Percentiles rank a stretch among this genome's conserved stretches.
These are phyloP conservation scores for Lymantria monacha DNA, from an alignment of 2,888 invertebrate genomes.

Conservation along the genomic window DNA sequence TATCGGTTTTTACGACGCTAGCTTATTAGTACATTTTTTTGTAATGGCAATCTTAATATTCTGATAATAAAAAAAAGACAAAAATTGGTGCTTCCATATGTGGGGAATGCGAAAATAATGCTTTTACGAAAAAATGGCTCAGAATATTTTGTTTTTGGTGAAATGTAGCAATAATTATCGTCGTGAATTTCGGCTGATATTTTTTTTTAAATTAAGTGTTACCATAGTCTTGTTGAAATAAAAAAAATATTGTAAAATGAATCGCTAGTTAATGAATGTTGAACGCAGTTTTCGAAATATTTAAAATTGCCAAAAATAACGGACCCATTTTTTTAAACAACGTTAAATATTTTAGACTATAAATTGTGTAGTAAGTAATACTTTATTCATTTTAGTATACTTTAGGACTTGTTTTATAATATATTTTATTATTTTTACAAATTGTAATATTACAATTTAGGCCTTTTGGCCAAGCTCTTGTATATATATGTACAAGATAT, in stretches of 20 bases:
- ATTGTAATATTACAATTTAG: too few species aligned
- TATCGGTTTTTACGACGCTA: conserved; percentile 45
- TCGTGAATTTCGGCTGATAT: conserved; percentile 16
- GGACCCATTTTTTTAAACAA: conserved; percentile 37
- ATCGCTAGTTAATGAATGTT: conserved; percentile 33
- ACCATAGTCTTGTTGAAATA: conserved; percentile 33
- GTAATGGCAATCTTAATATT: conserved; percentile 39
- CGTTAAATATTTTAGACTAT: conserved; percentile 26
- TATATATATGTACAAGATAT: neutral
- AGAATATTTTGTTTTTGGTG: conserved; percentile 5
- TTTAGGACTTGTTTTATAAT: conserved; percentile 34
- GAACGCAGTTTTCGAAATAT: conserved; percentile 34
- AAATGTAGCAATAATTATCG: conserved; percentile 30
- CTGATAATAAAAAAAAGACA: conserved; percentile 24
- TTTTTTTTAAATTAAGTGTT: conserved; percentile 34
- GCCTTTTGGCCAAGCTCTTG: too few species aligned
- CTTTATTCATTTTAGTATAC: conserved; percentile 25
- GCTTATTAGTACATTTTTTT: conserved; percentile 50
- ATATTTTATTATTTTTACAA: neutral
- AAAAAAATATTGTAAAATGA: conserved; percentile 25
- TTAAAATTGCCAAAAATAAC: conserved; percentile 42
- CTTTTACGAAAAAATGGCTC: conserved; percentile 1
- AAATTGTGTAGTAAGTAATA: conserved; percentile 32
- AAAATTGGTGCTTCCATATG: conserved; percentile 68
- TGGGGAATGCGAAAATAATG: conserved; percentile 45